A percentile compares a stretch with the other conserved stretches of the same genome.
These are phyloP conservation scores for Leistus spinibarbis DNA, from an alignment of 2,888 invertebrate genomes.

Conservation along the genomic window DNA sequence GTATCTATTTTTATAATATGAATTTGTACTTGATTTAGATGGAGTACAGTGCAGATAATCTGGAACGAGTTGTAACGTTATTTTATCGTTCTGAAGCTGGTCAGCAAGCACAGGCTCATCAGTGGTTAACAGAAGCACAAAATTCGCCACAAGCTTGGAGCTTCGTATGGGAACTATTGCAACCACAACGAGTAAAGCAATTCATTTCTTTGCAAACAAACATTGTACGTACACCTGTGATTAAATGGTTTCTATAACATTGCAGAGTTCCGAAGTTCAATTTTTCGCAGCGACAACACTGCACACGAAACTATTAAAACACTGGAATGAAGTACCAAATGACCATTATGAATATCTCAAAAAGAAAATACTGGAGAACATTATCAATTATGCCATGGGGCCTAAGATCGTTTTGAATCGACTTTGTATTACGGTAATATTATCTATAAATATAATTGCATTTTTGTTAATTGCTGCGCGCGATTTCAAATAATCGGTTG, in stretches of 20 bases:
- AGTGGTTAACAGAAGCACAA: conserved; percentile 86
- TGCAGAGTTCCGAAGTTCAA: conserved; percentile 85
- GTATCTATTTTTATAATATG: neutral
- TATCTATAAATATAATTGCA: no score
- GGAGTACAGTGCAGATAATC: conserved; percentile 69
- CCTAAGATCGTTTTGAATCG: conserved; percentile 86
- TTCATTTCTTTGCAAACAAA: neutral
- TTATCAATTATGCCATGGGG: conserved; percentile 77
- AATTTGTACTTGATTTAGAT: conserved; percentile 53
- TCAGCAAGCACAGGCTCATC: conserved; percentile 79
- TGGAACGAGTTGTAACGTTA: conserved; percentile 71
- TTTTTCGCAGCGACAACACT: conserved; percentile 93
- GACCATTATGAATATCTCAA: conserved; percentile 79
- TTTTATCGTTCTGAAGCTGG: conserved; percentile 67
- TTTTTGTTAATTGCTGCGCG: no score
- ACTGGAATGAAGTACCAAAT: conserved; percentile 85
- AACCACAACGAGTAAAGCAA: conserved; percentile 73
- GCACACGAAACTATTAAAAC: conserved; percentile 85
- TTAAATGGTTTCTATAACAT: conserved; percentile 44
- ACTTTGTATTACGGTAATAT: conserved; percentile 87
- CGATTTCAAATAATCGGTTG: no score
- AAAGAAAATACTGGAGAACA: conserved; percentile 76
- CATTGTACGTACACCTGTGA: neutral
- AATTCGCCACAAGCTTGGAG: conserved; percentile 89
- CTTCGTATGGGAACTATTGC: conserved; percentile 88